Base-by-base conservation (phyloP, 2,113 vertebrate species). In the Gymnarchus niloticus region DNA sequence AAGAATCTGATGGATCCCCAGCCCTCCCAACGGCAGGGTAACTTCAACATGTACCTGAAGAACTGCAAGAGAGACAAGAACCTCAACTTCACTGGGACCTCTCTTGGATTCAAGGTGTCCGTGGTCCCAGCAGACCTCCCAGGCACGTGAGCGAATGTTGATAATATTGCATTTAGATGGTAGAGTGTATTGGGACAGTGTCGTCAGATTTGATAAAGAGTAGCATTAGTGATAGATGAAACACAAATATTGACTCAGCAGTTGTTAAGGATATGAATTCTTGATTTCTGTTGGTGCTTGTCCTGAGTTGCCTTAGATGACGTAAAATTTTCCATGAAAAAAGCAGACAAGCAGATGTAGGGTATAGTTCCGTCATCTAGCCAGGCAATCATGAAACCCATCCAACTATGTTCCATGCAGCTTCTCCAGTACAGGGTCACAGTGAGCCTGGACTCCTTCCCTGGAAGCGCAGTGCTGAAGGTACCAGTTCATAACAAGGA, bases 21-120 rank as follows among this genome's bases (percentile, higher is more conserved):
- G 91, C 95, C 94, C 0, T 89, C 90, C 21, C 93, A 95, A 87
- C 93, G 90, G 2, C 84, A 87, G 17, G 95, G 95, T 7, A 92
- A 90, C 85, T 97, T 98, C 92, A 93, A 93, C 85, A 87, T 99
- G 87, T 95, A 90, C 3, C 90, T 98, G 86, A 94, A 95, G 87
- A 97, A 97, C 93, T 99, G 98, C 0, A 92, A 97, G 84, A 95
- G 96, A 87, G 94, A 92, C 69, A 89, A 14, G 83, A 89, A 49
- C 8, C 6, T 85, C 3, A 90, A 85, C 2, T 93, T 93, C 0
- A 90, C 93, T 0, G 85, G 90, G 56, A 95, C 97, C 69, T 90
- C 88, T 25, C 87, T 97, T 19, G 91, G 88, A 56, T 93, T 99
- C 85, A 92, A 89, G 46, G 95, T 98, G 0, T 57, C 93, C 0